These are phyloP conservation scores for Plecturocebus donacophilus DNA, from an alignment of 2,113 vertebrate species.

Conservation along the genomic window DNA sequence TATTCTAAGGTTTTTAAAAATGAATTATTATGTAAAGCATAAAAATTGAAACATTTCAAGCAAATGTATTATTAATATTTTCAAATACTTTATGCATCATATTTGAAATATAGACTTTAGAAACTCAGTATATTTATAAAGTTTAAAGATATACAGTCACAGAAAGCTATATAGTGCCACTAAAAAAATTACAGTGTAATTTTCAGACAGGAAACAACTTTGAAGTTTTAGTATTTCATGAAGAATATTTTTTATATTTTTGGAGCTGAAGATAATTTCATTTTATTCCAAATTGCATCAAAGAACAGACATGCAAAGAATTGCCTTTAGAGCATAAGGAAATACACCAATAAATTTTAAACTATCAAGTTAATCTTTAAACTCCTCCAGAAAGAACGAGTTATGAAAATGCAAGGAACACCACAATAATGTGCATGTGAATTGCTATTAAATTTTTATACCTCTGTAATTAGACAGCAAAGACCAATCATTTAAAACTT, in stretches of 20 bases:
- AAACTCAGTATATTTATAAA: neutral
- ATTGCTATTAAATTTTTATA: conserved; percentile 53
- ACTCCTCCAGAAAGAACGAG: neutral
- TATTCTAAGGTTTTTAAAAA: conserved; percentile 28
- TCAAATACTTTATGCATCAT: neutral
- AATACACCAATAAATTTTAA: conserved; percentile 51
- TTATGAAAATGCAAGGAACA: neutral
- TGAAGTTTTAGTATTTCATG: neutral
- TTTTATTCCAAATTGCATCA: conserved; percentile 10
- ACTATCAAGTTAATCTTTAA: conserved; percentile 46
- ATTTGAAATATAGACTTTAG: conserved; percentile 1
- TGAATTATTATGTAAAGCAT: neutral
- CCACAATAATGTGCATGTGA: neutral
- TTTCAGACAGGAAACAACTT: conserved; percentile 33
- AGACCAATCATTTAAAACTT: conserved; percentile 39
- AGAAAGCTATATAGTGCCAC: neutral
- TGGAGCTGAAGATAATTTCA: neutral
- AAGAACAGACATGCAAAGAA: neutral
- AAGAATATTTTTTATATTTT: neutral
- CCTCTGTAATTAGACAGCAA: conserved; percentile 39
- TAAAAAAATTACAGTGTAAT: conserved; percentile 26
- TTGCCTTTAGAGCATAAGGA: neutral
- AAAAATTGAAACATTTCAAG: conserved; percentile 34
- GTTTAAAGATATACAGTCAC: neutral
- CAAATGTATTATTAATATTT: conserved; percentile 32